These are phyloP conservation scores for Danionella dracula DNA, from an alignment of 2,797 vertebrate genomes.

Conservation along the genomic window DNA sequence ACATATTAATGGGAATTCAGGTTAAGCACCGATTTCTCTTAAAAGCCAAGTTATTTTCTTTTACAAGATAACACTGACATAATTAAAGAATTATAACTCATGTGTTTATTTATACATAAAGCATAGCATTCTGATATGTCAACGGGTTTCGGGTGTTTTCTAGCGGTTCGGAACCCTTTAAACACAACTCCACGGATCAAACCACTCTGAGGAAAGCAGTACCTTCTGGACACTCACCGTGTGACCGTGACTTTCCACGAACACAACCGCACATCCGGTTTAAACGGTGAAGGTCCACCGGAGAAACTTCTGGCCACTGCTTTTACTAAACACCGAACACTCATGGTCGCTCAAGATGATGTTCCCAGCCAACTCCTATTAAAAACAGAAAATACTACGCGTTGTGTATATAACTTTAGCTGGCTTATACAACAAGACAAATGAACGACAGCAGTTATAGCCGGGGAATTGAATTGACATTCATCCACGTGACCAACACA, in stretches of 20 bases:
- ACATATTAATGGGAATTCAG: constrained; percentile 44
- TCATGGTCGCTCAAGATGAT: neutral
- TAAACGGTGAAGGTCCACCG: constrained; percentile 66
- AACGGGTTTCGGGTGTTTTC: no score
- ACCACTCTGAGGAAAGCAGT: neutral
- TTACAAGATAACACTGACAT: no score
- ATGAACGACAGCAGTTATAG: no score
- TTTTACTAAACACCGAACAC: neutral
- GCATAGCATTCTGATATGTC: no score
- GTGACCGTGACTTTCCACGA: neutral
- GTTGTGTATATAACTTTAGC: neutral
- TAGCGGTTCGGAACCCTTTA: no score
- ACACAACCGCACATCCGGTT: constrained; percentile 64
- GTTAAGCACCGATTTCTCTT: neutral
- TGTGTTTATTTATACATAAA: no score
- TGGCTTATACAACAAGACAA: no score
- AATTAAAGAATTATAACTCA: no score
- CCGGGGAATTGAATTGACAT: neutral
- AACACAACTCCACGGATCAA: no score
- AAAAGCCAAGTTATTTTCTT: no score
- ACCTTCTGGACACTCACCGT: neutral
- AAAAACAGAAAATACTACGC: neutral
- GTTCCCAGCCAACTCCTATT: neutral
- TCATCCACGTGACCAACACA: neutral
- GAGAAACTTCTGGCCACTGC: constrained; percentile 7